A percentile compares a stretch with the other conserved stretches of the same genome.
Conservation (phyloP, 2,797 vertebrate species). For the Siniperca undulata region DNA sequence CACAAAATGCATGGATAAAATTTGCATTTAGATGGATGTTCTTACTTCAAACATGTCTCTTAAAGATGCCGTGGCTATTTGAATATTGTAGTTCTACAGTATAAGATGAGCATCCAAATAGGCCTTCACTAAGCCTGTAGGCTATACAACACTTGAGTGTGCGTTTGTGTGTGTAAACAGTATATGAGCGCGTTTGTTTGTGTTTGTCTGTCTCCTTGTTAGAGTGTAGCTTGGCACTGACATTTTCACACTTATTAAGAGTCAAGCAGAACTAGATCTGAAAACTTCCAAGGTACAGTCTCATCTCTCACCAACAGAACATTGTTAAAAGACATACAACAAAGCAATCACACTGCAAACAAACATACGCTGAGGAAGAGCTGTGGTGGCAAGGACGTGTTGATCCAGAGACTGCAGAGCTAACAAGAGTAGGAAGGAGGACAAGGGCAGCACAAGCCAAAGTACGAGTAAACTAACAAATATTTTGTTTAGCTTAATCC, state of each 20-base stretch:
- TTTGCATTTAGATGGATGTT: slow-evolving; percentile 57
- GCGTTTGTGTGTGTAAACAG: slow-evolving; percentile 6
- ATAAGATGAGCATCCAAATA: slow-evolving; percentile 9
- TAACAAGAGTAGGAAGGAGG: slow-evolving; percentile 32
- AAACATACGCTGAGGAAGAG: slow-evolving; percentile 29
- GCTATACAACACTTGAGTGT: slow-evolving; percentile 1
- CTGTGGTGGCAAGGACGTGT: background rate
- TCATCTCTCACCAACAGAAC: slow-evolving; percentile 48
- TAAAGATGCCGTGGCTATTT: slow-evolving; percentile 16
- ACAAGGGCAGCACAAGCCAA: slow-evolving; percentile 21
- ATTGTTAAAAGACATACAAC: slow-evolving; percentile 47
- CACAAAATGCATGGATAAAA: slow-evolving; percentile 17
- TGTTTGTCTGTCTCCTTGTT: slow-evolving; percentile 20
- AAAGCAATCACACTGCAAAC: slow-evolving; percentile 50
- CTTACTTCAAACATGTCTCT: slow-evolving; percentile 40
- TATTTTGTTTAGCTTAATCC: slow-evolving; percentile 3
- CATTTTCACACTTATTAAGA: slow-evolving; percentile 38
- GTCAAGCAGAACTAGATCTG: slow-evolving; percentile 27
- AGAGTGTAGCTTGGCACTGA: slow-evolving; percentile 2
- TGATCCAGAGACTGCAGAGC: slow-evolving; percentile 23
- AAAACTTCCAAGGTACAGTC: slow-evolving; percentile 23
- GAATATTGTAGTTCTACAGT: slow-evolving; percentile 15
- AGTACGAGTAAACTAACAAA: slow-evolving; percentile 14
- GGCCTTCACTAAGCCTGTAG: background rate
- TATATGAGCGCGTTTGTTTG: background rate